These are phyloP conservation scores for Pseudomyrmex cubaensis DNA, from an alignment of 1,140 invertebrate species.

Conservation along the genomic window DNA sequence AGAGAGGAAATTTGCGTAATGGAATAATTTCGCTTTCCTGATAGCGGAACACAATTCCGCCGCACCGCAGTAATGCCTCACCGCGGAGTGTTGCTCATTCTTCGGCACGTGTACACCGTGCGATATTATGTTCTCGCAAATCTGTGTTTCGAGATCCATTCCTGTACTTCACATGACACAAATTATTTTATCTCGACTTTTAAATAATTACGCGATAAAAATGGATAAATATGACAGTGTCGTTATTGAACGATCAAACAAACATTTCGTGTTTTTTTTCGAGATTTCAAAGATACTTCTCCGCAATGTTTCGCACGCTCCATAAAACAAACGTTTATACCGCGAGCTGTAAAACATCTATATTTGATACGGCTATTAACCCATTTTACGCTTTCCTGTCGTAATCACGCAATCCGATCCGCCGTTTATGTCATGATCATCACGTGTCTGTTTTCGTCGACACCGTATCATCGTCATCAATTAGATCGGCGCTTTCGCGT, in stretches of 20 bases:
- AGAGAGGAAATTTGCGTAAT: slow-evolving; percentile 52
- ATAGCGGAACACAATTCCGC: slow-evolving; percentile 39
- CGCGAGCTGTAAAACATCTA: slow-evolving; percentile 10
- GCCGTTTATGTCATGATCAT: slow-evolving; percentile 30
- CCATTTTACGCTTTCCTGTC: slow-evolving; percentile 1
- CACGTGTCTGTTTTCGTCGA: slow-evolving; percentile 25
- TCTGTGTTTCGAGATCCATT: background rate
- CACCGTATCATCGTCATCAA: slow-evolving; percentile 39
- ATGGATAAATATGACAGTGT: background rate
- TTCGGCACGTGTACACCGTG: background rate
- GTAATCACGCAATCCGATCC: slow-evolving; percentile 22
- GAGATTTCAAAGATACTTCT: background rate
- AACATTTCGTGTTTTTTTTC: background rate
- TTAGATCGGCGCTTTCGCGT: slow-evolving; percentile 25
- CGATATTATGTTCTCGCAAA: background rate
- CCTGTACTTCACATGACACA: too few species aligned
- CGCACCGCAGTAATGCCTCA: background rate
- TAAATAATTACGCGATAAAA: background rate
- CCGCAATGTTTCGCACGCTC: background rate
- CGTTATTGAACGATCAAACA: background rate
- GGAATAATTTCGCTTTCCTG: slow-evolving; percentile 55
- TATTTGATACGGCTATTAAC: slow-evolving; percentile 11
- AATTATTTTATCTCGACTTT: too few species aligned
- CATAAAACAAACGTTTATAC: slow-evolving; percentile 7
- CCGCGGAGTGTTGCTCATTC: background rate